phyloP scores from a whole-genome alignment of 2,888 invertebrate species.

The Ormyrus labotus region DNA sequence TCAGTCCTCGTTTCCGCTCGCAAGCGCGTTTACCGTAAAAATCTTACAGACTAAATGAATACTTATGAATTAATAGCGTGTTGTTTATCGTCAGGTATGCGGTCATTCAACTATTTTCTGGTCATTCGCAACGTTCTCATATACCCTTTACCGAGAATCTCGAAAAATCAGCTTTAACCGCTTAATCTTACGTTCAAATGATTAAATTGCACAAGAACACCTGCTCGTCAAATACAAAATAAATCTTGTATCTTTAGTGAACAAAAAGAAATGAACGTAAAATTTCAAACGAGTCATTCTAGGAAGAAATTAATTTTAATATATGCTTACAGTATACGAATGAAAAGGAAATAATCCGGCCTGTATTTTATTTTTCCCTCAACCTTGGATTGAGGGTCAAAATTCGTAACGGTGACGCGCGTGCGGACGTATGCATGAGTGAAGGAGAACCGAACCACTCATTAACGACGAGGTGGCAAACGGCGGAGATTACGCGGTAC shows the following conservation, averaged over 20 bases:
- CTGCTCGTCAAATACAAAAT: not conserved
- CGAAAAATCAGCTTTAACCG: not conserved
- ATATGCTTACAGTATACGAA: not conserved
- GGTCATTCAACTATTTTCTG: conserved; percentile 19
- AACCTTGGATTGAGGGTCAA: conserved; percentile 1
- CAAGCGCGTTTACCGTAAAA: conserved; percentile 70
- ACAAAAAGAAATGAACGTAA: conserved; percentile 1
- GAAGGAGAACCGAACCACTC: conserved; percentile 45
- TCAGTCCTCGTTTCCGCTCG: conserved; percentile 49
- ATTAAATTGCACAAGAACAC: conserved; percentile 10
- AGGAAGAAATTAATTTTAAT: conserved; percentile 9
- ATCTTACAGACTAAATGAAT: conserved; percentile 73
- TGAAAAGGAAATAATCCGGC: conserved; percentile 12
- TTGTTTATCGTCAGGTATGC: conserved; percentile 55
- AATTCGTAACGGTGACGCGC: conserved; percentile 40
- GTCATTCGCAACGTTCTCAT: not conserved
- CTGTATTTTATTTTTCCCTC: conserved; percentile 13
- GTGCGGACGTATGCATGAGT: conserved; percentile 18
- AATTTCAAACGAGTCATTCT: conserved; percentile 11
- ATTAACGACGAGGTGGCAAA: conserved; percentile 16
- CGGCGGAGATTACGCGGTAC: conserved; percentile 67
- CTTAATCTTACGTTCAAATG: conserved; percentile 2
- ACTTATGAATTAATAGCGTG: conserved; percentile 69
- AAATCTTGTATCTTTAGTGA: not conserved
- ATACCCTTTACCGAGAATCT: not conserved